A percentile compares a stretch with the other conserved stretches of the same genome.
phyloP scores from a whole-genome alignment of 1,140 invertebrate species.

The Dendrolimus kikuchii region DNA sequence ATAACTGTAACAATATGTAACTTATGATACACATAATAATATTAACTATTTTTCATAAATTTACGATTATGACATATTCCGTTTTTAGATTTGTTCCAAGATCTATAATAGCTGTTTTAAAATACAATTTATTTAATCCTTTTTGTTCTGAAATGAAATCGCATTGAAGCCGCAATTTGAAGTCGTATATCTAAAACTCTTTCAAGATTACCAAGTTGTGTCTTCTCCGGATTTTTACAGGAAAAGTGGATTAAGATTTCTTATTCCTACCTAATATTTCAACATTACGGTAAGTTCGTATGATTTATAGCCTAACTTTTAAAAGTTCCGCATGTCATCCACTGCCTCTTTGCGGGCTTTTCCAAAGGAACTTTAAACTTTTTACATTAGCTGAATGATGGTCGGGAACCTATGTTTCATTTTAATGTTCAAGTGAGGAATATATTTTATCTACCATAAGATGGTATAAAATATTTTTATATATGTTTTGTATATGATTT shows the following conservation, averaged over 20 bases:
- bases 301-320: constrained; percentile 62
- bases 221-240: constrained; percentile 41
- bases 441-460: too few species aligned
- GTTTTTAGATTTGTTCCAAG: too few species aligned
- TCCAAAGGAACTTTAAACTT: constrained; percentile 60
- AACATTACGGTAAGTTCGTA: constrained; percentile 47
- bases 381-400: constrained; percentile 36
- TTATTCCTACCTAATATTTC: constrained; percentile 56
- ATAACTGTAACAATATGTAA: too few species aligned
- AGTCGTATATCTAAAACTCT: constrained; percentile 44
- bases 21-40: too few species aligned
- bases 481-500: too few species aligned
- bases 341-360: constrained; percentile 47
- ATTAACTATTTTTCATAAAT: too few species aligned
- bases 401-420: too few species aligned
- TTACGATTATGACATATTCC: too few species aligned
- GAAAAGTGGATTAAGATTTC: constrained; percentile 62
- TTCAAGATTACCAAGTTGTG: constrained; percentile 53
- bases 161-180: constrained; percentile 30
- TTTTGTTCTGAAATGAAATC: constrained; percentile 25
- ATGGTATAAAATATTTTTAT: too few species aligned
- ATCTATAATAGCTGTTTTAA: too few species aligned
- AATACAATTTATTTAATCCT: constrained; percentile 12
- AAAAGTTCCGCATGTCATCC: constrained; percentile 61
- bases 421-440: too few species aligned